phyloP scores from a whole-genome alignment of 2,888 invertebrate species.

The Mycalesis mineus region DNA sequence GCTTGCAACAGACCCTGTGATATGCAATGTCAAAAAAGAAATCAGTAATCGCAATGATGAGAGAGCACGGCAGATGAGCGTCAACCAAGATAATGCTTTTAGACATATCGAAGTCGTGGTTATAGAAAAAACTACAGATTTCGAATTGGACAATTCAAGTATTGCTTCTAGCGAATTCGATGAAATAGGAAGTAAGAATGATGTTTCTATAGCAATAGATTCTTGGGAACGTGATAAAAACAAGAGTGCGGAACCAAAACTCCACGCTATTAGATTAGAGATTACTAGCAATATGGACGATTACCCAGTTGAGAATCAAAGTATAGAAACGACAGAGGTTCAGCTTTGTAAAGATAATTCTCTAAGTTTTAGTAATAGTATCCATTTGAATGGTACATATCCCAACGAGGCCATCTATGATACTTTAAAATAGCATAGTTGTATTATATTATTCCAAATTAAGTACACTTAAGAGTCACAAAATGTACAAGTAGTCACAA shows the following conservation, averaged over 20 bases:
- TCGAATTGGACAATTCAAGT: conserved; percentile 68
- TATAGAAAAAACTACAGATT: conserved; percentile 72
- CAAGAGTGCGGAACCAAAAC: conserved; percentile 54
- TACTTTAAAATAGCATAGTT: conserved; percentile 66
- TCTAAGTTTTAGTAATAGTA: conserved; percentile 74
- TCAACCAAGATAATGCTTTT: conserved; percentile 69
- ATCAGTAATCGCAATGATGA: conserved; percentile 69
- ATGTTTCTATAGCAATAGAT: conserved; percentile 65
- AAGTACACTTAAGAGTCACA: conserved; percentile 17
- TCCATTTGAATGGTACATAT: conserved; percentile 76
- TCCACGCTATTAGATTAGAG: conserved; percentile 72
- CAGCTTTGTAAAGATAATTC: conserved; percentile 66
- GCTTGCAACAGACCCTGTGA: conserved; percentile 68
- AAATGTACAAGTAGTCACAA: conserved; percentile 18
- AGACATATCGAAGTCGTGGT: conserved; percentile 75
- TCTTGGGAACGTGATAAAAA: conserved; percentile 69
- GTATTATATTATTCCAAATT: conserved; percentile 29
- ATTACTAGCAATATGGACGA: conserved; percentile 72
- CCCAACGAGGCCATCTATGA: conserved; percentile 76
- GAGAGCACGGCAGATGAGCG: conserved; percentile 65
- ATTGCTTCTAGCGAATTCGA: conserved; percentile 65
- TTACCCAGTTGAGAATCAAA: conserved; percentile 55
- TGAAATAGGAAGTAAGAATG: conserved; percentile 63
- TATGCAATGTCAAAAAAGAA: conserved; percentile 73
- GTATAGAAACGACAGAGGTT: conserved; percentile 55